Conservation (phyloP, 2,113 vertebrate genomes). For the Ameiurus melas region DNA sequence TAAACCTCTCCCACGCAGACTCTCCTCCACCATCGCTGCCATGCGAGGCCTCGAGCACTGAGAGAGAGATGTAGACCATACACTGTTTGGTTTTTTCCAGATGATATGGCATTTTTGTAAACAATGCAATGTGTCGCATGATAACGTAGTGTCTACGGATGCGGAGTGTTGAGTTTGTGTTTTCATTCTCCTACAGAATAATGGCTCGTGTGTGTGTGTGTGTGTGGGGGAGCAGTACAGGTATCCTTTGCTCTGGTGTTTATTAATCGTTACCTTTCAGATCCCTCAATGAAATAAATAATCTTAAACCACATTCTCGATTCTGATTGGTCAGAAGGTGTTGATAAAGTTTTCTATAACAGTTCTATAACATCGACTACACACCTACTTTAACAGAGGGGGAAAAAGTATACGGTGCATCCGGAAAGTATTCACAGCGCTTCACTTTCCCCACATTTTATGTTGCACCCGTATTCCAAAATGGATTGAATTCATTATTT, state of each 20-base stretch:
- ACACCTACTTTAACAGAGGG: no score
- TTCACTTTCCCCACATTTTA: no score
- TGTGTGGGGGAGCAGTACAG: neutral
- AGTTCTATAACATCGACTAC: no score
- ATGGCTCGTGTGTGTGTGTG: no score
- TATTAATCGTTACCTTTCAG: neutral
- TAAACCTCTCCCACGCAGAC: constrained; percentile 81
- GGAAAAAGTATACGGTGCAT: no score
- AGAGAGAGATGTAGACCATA: neutral
- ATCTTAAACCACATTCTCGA: neutral
- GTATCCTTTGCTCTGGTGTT: neutral
- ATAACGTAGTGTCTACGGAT: neutral
- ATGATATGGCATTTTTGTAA: neutral
- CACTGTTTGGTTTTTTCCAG: no score
- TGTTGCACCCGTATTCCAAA: no score
- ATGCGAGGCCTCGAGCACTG: constrained; percentile 81
- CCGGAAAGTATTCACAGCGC: no score
- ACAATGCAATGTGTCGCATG: neutral
- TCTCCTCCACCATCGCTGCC: constrained; percentile 76
- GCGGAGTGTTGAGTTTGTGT: neutral
- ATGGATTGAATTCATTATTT: no score
- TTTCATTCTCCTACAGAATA: neutral
- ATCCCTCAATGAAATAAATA: neutral
- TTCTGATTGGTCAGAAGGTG: neutral
- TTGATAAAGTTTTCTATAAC: neutral